phyloP scores from a whole-genome alignment of 1,140 invertebrate genomes.

The Limonius californicus region DNA sequence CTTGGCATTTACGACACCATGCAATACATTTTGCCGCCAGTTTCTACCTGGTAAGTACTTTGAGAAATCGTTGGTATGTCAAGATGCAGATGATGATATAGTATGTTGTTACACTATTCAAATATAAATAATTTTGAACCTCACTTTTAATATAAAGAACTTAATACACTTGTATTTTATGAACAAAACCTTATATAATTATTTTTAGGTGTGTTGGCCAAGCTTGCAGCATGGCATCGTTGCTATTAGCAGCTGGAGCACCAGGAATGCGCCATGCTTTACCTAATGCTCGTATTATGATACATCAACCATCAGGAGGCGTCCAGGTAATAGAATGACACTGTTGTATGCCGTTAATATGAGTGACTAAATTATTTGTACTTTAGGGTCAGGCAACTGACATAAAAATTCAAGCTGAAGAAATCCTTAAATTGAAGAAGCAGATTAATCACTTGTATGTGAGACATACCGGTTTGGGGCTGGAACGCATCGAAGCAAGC shows the following conservation, averaged over 20 bases:
- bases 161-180: no score
- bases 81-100: no score
- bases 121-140: no score
- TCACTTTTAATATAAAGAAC: no score
- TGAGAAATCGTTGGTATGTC: no score
- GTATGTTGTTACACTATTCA: no score
- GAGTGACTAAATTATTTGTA: no score
- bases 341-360: no score
- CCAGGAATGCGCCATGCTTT: constrained; percentile 91
- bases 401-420: constrained; percentile 97
- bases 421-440: constrained; percentile 91
- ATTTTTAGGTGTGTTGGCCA: constrained; percentile 68
- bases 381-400: constrained; percentile 88
- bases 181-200: no score
- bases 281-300: constrained; percentile 97
- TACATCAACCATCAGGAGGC: constrained; percentile 97
- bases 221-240: constrained; percentile 96
- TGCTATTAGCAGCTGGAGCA: constrained; percentile 84
- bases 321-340: no score
- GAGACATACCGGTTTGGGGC: constrained; percentile 82
- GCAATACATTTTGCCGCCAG: constrained; percentile 96
- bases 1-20: constrained; percentile 99
- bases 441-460: constrained; percentile 90
- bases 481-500: constrained; percentile 71
- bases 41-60: constrained; percentile 87